Conservation (phyloP, 2,113 vertebrate species). For the Eulemur rufifrons region DNA sequence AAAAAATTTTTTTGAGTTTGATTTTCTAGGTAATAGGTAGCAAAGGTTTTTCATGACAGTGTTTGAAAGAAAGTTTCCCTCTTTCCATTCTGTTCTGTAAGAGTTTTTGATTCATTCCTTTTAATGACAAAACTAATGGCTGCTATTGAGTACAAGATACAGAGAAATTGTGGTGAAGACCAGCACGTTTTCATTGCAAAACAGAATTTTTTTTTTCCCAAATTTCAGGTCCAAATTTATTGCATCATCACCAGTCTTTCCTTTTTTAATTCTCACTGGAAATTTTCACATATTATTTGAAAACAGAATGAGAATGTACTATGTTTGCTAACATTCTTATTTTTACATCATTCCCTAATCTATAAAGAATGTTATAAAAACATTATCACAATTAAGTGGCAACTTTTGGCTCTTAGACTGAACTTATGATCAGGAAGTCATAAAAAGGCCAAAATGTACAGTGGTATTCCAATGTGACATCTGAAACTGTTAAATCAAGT, state of each 20-base stretch:
- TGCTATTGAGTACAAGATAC: neutral
- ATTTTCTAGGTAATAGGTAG: neutral
- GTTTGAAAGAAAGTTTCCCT: neutral
- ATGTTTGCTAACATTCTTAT: neutral
- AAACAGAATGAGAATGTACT: neutral
- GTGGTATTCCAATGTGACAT: neutral
- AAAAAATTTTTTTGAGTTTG: neutral
- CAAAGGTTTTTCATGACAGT: neutral
- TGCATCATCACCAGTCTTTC: neutral
- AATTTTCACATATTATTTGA: slow-evolving; percentile 31
- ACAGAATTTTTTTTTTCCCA: neutral
- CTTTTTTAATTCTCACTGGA: slow-evolving; percentile 40
- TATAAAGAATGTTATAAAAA: slow-evolving; percentile 13
- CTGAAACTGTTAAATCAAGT: slow-evolving; percentile 53
- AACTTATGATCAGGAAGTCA: slow-evolving; percentile 21
- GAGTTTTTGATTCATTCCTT: neutral
- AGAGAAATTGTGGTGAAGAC: neutral
- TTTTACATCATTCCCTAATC: neutral
- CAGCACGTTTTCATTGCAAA: neutral
- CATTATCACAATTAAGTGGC: slow-evolving; percentile 59
- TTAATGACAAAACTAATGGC: neutral
- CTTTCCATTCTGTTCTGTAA: neutral
- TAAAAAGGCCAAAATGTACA: slow-evolving; percentile 35
- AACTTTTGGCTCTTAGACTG: slow-evolving; percentile 54
- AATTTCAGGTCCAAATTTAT: slow-evolving; percentile 38